Evolutionary conservation across 2,797 vertebrate species (phyloP).

Genomic region (Gobionotothen gibberifrons): DNA sequence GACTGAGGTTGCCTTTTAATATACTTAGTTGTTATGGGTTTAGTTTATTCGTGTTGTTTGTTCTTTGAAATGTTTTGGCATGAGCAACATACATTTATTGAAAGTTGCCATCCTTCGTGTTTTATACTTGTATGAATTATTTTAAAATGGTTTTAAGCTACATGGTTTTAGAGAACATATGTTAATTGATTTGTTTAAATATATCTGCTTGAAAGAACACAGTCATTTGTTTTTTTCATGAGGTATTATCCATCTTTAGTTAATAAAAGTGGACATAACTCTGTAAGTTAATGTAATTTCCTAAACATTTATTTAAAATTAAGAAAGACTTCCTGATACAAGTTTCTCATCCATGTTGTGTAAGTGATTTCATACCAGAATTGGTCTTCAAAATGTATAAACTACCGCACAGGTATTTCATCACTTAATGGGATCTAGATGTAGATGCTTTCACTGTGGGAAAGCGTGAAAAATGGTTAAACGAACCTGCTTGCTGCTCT

Average conservation of each 20-base stretch:
- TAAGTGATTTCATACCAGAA: conserved; percentile 16
- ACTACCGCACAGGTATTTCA: conserved; percentile 40
- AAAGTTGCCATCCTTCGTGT: neutral
- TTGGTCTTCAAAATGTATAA: conserved; percentile 2
- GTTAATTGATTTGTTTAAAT: neutral
- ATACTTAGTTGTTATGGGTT: neutral
- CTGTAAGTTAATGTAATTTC: neutral
- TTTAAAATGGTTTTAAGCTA: neutral
- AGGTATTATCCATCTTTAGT: conserved; percentile 2
- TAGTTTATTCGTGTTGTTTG: neutral
- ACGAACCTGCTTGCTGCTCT: conserved; percentile 55
- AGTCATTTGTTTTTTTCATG: conserved; percentile 16
- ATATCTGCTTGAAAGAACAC: too few species aligned
- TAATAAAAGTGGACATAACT: too few species aligned
- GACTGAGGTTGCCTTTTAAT: neutral
- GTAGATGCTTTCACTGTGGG: conserved; percentile 24
- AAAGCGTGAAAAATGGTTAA: conserved; percentile 53
- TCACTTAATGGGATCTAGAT: conserved; percentile 42
- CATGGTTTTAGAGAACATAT: neutral
- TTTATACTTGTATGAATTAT: neutral
- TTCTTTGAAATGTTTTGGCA: neutral
- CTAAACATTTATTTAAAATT: too few species aligned
- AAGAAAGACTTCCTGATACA: neutral
- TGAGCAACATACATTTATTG: neutral
- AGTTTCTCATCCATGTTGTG: conserved; percentile 1